A percentile compares a stretch with the other conserved stretches of the same genome.
Conservation (phyloP, 2,113 vertebrate species). For the Trochalopteron elliotii region DNA sequence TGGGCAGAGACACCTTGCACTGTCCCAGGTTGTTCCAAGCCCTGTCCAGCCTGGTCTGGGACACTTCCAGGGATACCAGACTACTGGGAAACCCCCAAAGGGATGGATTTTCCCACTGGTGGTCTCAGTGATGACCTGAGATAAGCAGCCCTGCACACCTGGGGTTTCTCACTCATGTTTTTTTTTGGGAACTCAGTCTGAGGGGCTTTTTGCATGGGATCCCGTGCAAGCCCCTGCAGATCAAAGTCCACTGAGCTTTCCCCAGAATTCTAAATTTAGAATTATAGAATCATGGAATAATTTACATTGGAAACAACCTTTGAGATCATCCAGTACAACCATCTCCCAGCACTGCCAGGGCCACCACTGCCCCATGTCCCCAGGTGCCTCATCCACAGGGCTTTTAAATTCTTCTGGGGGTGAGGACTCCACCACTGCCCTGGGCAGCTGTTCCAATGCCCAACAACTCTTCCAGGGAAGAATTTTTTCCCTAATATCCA, state of each 20-base stretch:
- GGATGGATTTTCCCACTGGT: neutral
- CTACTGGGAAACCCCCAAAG: neutral
- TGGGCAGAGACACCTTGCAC: neutral
- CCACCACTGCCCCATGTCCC: neutral
- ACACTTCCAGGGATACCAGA: neutral
- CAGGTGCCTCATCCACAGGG: accelerated
- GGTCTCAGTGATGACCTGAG: neutral
- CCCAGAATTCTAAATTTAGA: neutral
- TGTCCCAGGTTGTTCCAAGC: neutral
- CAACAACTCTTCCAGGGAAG: neutral
- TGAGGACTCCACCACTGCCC: neutral
- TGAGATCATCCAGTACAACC: neutral
- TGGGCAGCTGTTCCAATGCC: neutral
- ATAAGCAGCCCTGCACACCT: neutral
- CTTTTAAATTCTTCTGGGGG: neutral
- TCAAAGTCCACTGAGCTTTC: neutral
- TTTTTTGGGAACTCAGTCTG: neutral
- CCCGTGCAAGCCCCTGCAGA: neutral
- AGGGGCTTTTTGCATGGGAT: neutral
- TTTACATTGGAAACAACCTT: neutral
- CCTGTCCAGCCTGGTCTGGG: accelerated
- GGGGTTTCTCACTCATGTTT: neutral
- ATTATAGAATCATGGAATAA: neutral
- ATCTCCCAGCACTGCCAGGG: neutral
- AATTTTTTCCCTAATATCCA: neutral